Evolutionary conservation across 2,797 vertebrate species (phyloP), one percentile per base, ranked within the genome.

Genomic region (Heterohyrax brucei): DNA sequence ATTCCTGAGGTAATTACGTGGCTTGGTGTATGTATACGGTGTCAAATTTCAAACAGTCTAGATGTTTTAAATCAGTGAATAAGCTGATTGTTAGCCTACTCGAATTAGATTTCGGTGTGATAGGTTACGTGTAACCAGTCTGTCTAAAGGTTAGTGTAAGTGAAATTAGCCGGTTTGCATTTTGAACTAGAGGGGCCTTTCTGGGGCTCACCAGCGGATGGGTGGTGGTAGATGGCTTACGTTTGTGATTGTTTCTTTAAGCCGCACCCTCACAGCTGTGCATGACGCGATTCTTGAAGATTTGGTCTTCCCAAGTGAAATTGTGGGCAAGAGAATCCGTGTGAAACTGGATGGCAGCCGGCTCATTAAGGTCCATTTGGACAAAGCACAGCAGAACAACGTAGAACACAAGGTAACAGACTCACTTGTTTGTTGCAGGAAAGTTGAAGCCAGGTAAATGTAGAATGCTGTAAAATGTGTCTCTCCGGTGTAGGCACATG

Each of bases 351-450:
- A 99, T 10, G 99, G 99, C 99, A 99, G 99, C 98, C 98, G 99
- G 95, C 99, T 99, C 98, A 99, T 99, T 98, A 99, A 99, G 98
- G 99, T 99, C 87, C 99, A 99, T 28, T 98, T 99, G 98, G 99
- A 99, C 98, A 99, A 99, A 98, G 99, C 99, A 24, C 99, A 99
- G 98, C 99, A 99, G 98, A 99, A 99, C 98, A 99, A 99, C 59
- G 99, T 99, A 87, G 99, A 99, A 98, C 99, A 99, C 99, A 99
- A 99, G 99, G 99, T 99, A 96, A 98, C 95, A 50, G 28, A 28
- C 44, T 0, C 0, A 1, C 18, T 4, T 56, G 1, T 1, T 1
- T 4, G 0, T 1, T 0, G 22, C 0, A 2, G 16, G 33, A 19
- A 39, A 18, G 21, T 12, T 7, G 28, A 4, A 30, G 4, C 1